Evolutionary conservation across 2,113 vertebrate species (phyloP), one percentile per base, ranked within the genome.

Genomic region (Tyto alba): DNA sequence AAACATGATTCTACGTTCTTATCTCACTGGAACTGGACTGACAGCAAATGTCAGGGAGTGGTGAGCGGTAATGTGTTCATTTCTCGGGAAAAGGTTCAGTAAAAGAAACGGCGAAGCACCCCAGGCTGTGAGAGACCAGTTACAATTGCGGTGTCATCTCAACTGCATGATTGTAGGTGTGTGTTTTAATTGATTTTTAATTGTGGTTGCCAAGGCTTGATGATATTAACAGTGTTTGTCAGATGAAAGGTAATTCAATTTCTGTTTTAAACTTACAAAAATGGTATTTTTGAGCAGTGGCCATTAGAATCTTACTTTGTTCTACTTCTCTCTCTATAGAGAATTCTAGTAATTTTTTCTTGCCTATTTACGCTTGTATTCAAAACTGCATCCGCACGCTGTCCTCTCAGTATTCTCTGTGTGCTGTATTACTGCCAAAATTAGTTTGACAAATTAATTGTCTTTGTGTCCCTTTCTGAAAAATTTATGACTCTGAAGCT

Each of bases 1-100:
- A 59, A 52, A 59, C 25, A 1, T 19, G 21, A 11, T 67, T 73
- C 45, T 47, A 0, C 47, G 40, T 67, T 32, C 36, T 64, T 52
- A 9, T 23, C n/a, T 64, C 27, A 7, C 23, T 78, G 38, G 45
- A 38, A 23, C 59, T 52, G 45, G 7, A 12, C 38, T 45, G 67
- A 34, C 59, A 38, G 73, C 48, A 62, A 32, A 16, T 17, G 36
- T 32, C 36, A 17, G 38, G 23, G 34, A 52, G 11, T 15, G 12
- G 41, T 7, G 36, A 77, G 57, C 0, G 3, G 41, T 15, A 14
- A 41, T 0, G 1, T 34, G 32, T 32, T 6, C 18, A 9, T 38
- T 32, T 17, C 43, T 27, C 2, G 1, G 34, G 20, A n/a, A 20
- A 45, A 43, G 56, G 30, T 50, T 78, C 50, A 6, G 41, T 11